Base-by-base conservation (phyloP, 2,113 vertebrate species). In the Nycticorax nycticorax region DNA sequence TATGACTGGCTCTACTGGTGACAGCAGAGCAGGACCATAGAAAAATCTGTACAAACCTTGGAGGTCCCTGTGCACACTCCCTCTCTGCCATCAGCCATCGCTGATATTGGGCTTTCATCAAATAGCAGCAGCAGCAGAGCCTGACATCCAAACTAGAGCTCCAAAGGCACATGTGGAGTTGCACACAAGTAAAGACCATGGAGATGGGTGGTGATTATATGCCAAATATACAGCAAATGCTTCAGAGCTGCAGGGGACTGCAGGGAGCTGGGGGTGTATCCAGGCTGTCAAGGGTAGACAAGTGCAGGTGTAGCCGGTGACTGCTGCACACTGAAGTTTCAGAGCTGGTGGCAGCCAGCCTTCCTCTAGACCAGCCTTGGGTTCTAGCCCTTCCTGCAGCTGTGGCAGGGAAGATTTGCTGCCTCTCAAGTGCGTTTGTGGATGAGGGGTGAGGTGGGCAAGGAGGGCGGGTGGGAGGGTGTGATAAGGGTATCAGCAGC, bases 11-110 rank as follows among this genome's bases (percentile, higher is more conserved):
- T 62, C 33, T 79, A 30, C 47, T 60, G 9, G 20, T 20, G 59
- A 23, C 45, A 48, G 14, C 21, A 37, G 60, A 56, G 21, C 59
- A n/a, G 20, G 57, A 47, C 23, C 22, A 28, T 6, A 45, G 72
- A 18, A n/a, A 37, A 67, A 55, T 22, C 63, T 64, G 32, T 22
- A 33, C 3, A 11, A 26, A 47, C 14, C 17, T 37, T 52, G 14
- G 33, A 45, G 21, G 48, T 69, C 37, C 55, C 53, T 24, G 19
- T 19, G 35, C 14, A 24, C 10, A 11, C 48, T 33, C 48, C 56
- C 35, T 28, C n/a, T 21, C 57, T 71, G 28, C 52, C 22, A 9
- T 5, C 84, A 76, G 47, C n/a, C 4, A 1, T 45, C 0, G 0
- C 27, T 68, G 41, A 22, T 21, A 5, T 3, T 8, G 57, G 50